phyloP scores from a whole-genome alignment of 1,140 invertebrate species.

The Drosophila auraria region DNA sequence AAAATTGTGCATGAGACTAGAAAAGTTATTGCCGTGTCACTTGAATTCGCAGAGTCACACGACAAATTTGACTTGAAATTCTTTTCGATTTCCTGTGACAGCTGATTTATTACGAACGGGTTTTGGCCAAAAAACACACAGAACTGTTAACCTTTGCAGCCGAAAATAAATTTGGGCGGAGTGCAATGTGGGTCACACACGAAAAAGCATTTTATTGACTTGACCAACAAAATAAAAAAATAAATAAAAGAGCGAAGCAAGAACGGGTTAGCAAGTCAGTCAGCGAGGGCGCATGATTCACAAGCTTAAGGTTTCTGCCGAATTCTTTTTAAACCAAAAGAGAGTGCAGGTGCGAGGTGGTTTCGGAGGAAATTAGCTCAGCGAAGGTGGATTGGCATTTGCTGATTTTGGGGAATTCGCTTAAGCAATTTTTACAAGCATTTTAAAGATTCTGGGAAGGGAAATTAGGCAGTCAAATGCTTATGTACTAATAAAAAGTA shows the following conservation, averaged over 20 bases:
- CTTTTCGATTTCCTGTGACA: conserved; percentile 63
- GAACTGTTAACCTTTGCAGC: conserved; percentile 66
- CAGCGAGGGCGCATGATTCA: conserved; percentile 57
- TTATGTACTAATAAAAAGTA: too few relatives aligned
- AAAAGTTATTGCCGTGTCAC: conserved; percentile 32
- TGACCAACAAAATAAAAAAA: conserved; percentile 37
- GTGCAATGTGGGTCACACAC: conserved; percentile 68
- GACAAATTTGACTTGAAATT: conserved; percentile 56
- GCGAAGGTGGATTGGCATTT: neutral
- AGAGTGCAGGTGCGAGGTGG: neutral
- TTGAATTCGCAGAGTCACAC: conserved; percentile 26
- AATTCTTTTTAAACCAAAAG: conserved; percentile 18
- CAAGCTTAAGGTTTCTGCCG: conserved; percentile 39
- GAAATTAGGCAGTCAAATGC: neutral
- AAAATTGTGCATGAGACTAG: conserved; percentile 54
- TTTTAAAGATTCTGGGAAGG: neutral
- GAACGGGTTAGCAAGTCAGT: conserved; percentile 73
- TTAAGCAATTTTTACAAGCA: too few relatives aligned
- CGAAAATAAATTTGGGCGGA: conserved; percentile 29
- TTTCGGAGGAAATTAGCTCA: conserved; percentile 4
- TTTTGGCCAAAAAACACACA: conserved; percentile 40
- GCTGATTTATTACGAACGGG: conserved; percentile 67
- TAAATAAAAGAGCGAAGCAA: conserved; percentile 1
- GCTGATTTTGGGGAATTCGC: neutral
- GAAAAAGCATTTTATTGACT: conserved; percentile 62